phyloP scores from a whole-genome alignment of 1,140 invertebrate genomes.

The Ylistrum balloti region DNA sequence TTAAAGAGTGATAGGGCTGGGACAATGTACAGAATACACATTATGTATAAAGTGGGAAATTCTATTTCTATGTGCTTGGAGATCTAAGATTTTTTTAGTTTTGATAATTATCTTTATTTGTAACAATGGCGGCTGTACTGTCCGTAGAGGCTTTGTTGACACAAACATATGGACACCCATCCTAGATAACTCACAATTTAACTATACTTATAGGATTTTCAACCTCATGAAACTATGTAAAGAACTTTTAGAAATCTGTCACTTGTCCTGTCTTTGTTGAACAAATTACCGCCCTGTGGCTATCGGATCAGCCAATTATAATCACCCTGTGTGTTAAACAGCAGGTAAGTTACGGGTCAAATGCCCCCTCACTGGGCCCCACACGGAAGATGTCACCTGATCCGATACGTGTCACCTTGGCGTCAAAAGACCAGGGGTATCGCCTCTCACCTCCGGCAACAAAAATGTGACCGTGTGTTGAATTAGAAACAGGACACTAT shows the following conservation, averaged over 20 bases:
- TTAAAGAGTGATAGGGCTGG: background rate
- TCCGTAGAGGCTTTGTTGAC: background rate
- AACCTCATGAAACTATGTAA: slow-evolving; percentile 27
- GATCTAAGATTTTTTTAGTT: background rate
- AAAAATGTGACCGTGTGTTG: slow-evolving; percentile 38
- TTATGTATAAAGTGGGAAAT: background rate
- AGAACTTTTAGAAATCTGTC: slow-evolving; percentile 30
- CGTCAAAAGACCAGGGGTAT: slow-evolving; percentile 37
- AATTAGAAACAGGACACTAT: slow-evolving; percentile 30
- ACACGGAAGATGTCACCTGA: slow-evolving; percentile 29
- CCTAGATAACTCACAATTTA: background rate
- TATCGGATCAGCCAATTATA: background rate
- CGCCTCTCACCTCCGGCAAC: slow-evolving; percentile 28
- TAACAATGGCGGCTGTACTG: background rate
- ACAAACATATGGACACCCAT: background rate
- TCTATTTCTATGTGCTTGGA: background rate
- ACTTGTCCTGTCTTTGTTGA: slow-evolving; percentile 5
- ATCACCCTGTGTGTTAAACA: background rate
- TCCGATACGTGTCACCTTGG: background rate
- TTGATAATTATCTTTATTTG: slow-evolving; percentile 12
- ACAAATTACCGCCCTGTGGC: slow-evolving; percentile 32
- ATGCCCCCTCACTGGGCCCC: slow-evolving; percentile 28
- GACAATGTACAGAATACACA: background rate
- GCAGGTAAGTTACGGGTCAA: slow-evolving; percentile 11
- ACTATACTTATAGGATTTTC: background rate